A percentile compares a stretch with the other conserved stretches of the same genome.
phyloP scores from a whole-genome alignment of 2,113 vertebrate species.

The Mustela nigripes region DNA sequence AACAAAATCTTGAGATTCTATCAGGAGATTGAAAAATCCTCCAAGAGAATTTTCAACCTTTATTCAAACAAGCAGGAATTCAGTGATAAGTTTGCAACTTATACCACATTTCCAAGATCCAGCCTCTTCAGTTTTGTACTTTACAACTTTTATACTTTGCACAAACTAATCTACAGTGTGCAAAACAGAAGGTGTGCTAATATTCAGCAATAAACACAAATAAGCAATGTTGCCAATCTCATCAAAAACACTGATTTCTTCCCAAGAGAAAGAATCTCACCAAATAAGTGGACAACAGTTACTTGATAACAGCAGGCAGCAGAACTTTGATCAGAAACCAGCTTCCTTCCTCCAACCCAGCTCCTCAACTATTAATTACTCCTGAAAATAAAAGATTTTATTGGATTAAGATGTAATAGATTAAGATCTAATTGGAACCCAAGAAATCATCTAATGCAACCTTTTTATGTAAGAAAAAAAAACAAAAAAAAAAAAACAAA shows the following conservation, averaged over 20 bases:
- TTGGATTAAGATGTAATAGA: not conserved
- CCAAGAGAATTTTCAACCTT: not conserved
- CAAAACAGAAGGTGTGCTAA: not conserved
- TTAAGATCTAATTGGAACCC: not conserved
- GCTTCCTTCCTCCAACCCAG: not conserved
- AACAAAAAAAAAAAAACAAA: not conserved
- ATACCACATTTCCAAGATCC: not conserved
- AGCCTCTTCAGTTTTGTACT: not conserved
- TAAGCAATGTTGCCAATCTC: not conserved
- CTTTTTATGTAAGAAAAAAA: not conserved
- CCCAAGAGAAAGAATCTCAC: not conserved
- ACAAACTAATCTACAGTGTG: not conserved
- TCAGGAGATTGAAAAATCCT: not conserved
- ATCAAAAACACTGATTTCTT: constrained; percentile 20
- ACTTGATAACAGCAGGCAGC: not conserved
- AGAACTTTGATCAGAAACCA: not conserved
- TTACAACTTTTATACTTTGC: not conserved
- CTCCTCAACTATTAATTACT: not conserved
- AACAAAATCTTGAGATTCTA: constrained; percentile 24
- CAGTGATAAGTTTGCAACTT: not conserved
- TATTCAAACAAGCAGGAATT: not conserved
- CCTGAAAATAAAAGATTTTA: too few species aligned
- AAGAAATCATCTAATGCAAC: not conserved
- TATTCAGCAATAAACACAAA: not conserved
- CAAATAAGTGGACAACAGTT: not conserved